Conservation (phyloP, 2,888 invertebrate genomes). For the Lagria hirta region DNA sequence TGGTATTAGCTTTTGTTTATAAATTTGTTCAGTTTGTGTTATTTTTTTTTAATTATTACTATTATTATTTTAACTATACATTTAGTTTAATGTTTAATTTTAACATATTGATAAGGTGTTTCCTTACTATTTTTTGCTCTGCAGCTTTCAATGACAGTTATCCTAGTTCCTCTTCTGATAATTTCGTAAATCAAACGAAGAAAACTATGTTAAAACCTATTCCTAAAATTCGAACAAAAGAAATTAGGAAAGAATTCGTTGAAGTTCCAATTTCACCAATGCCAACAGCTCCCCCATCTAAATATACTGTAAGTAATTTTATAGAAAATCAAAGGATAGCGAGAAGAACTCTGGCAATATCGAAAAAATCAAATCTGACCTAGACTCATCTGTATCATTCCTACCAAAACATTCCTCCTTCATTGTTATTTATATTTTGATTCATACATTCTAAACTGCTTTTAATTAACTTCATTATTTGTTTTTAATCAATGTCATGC, state of each 20-base stretch:
- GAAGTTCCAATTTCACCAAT: conserved; percentile 30
- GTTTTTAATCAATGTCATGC: conserved; percentile 22
- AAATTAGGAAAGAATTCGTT: conserved; percentile 44
- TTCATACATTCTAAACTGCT: conserved; percentile 19
- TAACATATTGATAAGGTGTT: conserved; percentile 22
- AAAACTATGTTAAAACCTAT: conserved; percentile 50
- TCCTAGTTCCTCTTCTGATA: conserved; percentile 42
- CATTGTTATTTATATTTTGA: conserved; percentile 25
- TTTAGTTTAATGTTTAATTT: conserved; percentile 24
- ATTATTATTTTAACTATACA: conserved; percentile 9
- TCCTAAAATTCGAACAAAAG: conserved; percentile 49
- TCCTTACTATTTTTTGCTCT: conserved; percentile 33
- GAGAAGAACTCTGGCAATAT: conserved; percentile 18
- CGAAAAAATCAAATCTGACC: conserved; percentile 44
- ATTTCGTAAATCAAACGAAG: conserved; percentile 46
- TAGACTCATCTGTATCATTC: conserved; percentile 25
- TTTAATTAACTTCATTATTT: conserved; percentile 15
- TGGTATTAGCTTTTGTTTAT: conserved; percentile 22
- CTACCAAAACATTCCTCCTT: conserved; percentile 17
- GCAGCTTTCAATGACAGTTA: conserved; percentile 37
- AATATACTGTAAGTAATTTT: conserved; percentile 43
- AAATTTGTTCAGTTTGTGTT: conserved; percentile 20
- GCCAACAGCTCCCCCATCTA: conserved; percentile 37
- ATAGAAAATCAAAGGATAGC: conserved; percentile 7
- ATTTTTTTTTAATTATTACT: conserved; percentile 14